Evolutionary conservation across 1,140 invertebrate genomes (phyloP).

Genomic region (Panagrolaimus sp.): DNA sequence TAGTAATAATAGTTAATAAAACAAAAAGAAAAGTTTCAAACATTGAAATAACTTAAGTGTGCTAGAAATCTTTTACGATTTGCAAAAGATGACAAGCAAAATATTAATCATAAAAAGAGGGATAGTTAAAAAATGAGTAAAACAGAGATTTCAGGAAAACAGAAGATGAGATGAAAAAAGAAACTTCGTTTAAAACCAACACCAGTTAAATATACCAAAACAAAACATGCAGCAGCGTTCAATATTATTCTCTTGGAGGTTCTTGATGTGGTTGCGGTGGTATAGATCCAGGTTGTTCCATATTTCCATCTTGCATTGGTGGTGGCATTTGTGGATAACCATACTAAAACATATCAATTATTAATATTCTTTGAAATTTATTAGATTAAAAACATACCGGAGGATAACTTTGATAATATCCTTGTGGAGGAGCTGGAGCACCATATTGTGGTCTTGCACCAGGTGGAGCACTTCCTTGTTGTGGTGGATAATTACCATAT

Average conservation of each 20-base stretch:
- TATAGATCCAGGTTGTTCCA: constrained; percentile 27
- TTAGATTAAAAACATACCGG: constrained; percentile 15
- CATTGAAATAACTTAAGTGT: no score
- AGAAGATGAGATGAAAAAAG: not conserved
- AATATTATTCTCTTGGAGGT: constrained; percentile 6
- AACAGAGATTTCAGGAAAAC: not conserved
- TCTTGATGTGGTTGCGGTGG: constrained; percentile 22
- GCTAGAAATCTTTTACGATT: not conserved
- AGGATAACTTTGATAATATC: constrained; percentile 15
- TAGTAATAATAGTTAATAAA: no score
- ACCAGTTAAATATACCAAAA: constrained; percentile 16
- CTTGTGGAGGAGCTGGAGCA: constrained; percentile 28
- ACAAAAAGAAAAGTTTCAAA: no score
- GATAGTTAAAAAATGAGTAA: constrained; percentile 4
- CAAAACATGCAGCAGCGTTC: no score
- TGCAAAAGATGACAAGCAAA: not conserved
- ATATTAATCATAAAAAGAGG: not conserved
- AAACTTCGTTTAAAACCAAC: not conserved
- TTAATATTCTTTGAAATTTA: constrained; percentile 19
- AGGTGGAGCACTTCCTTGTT: constrained; percentile 20
- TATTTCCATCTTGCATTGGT: constrained; percentile 21
- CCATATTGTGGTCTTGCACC: constrained; percentile 16
- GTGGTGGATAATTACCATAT: constrained; percentile 7
- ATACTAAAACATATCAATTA: constrained; percentile 5
- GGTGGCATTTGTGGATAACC: not conserved